Base-by-base conservation (phyloP, 2,113 vertebrate genomes). In the Hymenochirus boettgeri region DNA sequence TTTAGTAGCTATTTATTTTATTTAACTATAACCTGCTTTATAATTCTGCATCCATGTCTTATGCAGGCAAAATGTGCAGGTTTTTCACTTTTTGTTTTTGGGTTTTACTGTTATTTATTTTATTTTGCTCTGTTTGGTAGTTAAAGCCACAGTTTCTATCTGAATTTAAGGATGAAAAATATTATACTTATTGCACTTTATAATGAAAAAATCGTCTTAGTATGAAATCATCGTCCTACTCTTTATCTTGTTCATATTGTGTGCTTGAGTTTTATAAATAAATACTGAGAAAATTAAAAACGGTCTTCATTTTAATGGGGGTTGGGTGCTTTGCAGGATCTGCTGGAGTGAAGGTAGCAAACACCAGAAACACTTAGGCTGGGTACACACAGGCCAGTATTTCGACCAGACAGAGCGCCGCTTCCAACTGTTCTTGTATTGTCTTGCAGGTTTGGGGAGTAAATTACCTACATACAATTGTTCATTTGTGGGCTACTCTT, bases 121-220 rank as follows among this genome's bases (percentile, higher is more conserved):
- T 58, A 25, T 57, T 58, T 39, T 48, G 39, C 17, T 37, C 8
- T 33, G 37, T 31, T 65, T 27, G 29, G 33, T 59, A 50, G 23
- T 11, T 57, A 19, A 31, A 21, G 22, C 5, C 5, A 50, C 55
- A 10, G 37, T 46, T 11, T 25, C 25, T 35, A 10, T 21, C 2
- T 29, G 9, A 27, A 19, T 58, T n/a, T 59, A 45, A 52, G 17
- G 29, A 53, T 37, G 19, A 33, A 17, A 9, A 23, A 22, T 37
- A 17, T 35, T 27, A 27, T 46, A 29, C 54, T 18, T 62, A n/a
- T 66, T 67, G 64, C 64, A 67, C 64, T 67, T 67, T 67, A 67
- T 31, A 51, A 12, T 12, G 22, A 45, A 29, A 48, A 11, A 11
- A 48, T 35, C 48, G n/a, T n/a, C n/a, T n/a, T n/a, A n/a, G n/a